Evolutionary conservation across 1,140 invertebrate species (phyloP).

Genomic region (Caenorhabditis tropicalis): DNA sequence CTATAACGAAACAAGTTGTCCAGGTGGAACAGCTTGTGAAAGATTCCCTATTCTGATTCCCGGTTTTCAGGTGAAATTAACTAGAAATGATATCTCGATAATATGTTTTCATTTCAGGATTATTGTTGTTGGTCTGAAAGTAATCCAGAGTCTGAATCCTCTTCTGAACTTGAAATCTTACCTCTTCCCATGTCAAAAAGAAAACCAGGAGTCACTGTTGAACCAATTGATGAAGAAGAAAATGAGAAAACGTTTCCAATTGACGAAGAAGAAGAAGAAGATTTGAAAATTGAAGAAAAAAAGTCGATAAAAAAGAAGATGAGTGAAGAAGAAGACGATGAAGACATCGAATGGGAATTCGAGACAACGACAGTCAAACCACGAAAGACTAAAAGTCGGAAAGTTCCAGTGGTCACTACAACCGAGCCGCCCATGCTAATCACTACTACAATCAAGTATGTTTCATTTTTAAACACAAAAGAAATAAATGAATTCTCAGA

Average conservation of each 20-base stretch:
- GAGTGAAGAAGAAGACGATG: conserved; percentile 19
- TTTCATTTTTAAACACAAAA: neutral
- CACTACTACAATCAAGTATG: conserved; percentile 54
- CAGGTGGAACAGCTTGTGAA: conserved; percentile 61
- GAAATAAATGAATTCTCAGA: neutral
- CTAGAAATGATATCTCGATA: neutral
- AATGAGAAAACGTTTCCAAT: conserved; percentile 30
- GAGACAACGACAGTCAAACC: conserved; percentile 46
- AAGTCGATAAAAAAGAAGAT: conserved; percentile 5
- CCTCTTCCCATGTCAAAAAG: conserved; percentile 10
- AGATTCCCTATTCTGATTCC: conserved; percentile 59
- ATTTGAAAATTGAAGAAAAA: neutral
- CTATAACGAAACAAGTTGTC: conserved; percentile 60
- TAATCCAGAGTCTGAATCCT: conserved; percentile 21
- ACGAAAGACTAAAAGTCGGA: conserved; percentile 43
- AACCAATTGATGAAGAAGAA: conserved; percentile 3
- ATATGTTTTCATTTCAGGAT: conserved; percentile 43
- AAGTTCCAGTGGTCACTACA: conserved; percentile 43
- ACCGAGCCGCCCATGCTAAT: conserved; percentile 48
- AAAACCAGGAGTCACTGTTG: conserved; percentile 27
- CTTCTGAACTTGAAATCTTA: neutral
- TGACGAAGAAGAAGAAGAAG: conserved; percentile 4
- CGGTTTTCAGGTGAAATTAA: conserved; percentile 55
- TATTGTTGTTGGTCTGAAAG: conserved; percentile 59
- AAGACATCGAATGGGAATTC: conserved; percentile 39